These are phyloP conservation scores for Zaprionus lachaisei DNA, from an alignment of 1,140 invertebrate genomes.

Conservation along the genomic window DNA sequence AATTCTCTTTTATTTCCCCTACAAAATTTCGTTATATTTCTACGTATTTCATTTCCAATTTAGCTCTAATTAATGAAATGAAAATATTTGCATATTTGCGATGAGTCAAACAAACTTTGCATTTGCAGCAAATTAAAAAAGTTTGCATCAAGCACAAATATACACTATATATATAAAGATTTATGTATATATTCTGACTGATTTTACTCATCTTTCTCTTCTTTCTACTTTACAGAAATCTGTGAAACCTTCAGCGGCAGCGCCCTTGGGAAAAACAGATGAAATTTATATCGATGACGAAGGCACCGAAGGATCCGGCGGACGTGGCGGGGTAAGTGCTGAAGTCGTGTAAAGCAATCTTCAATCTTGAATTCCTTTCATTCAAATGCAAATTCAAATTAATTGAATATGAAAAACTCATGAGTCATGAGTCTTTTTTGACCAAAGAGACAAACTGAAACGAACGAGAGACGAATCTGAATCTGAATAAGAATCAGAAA, in stretches of 20 bases:
- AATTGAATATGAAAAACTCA: constrained; percentile 29
- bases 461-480: background rate
- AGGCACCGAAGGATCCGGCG: constrained; percentile 85
- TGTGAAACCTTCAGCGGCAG: constrained; percentile 63
- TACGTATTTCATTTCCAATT: background rate
- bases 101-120: constrained; percentile 39
- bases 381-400: constrained; percentile 16
- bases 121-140: constrained; percentile 69
- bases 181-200: constrained; percentile 15
- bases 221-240: constrained; percentile 74
- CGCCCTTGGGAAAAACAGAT: constrained; percentile 61
- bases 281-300: constrained; percentile 85
- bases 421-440: constrained; percentile 8
- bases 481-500: background rate
- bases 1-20: background rate
- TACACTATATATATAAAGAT: background rate
- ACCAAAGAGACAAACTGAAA: background rate
- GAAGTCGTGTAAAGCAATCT: constrained; percentile 52
- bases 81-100: constrained; percentile 70
- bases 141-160: constrained; percentile 39
- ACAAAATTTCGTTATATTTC: constrained; percentile 9
- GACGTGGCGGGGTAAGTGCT: constrained; percentile 84
- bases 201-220: constrained; percentile 16
- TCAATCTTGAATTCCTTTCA: background rate
- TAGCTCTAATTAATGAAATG: constrained; percentile 69